Evolutionary conservation across 2,113 vertebrate species (phyloP).

Genomic region (Hiodon tergisus): DNA sequence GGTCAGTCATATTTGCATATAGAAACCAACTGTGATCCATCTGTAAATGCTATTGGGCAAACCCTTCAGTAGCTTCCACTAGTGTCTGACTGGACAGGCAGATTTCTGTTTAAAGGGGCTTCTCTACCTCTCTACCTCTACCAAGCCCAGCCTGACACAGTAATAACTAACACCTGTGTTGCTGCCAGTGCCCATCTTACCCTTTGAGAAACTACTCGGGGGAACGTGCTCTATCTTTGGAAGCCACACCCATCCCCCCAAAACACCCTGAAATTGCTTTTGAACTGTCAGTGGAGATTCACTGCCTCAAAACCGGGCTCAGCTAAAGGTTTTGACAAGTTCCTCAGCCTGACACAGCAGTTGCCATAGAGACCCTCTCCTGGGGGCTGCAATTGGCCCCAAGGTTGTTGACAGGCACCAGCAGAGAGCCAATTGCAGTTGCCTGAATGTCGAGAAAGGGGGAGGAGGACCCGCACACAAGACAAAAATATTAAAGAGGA

Average conservation of each 20-base stretch:
- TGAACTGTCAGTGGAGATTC: conserved; percentile 32
- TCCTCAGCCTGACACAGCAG: conserved; percentile 53
- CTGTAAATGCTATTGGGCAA: background rate
- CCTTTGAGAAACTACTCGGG: background rate
- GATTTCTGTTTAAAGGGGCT: background rate
- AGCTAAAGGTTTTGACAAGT: conserved; percentile 53
- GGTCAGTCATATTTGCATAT: background rate
- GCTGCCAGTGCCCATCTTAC: background rate
- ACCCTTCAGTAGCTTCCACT: background rate
- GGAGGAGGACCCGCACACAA: conserved; percentile 45
- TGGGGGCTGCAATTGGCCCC: conserved; percentile 42
- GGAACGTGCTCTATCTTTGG: background rate
- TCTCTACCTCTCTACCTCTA: background rate
- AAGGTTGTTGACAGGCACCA: conserved; percentile 50
- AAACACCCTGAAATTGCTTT: conserved; percentile 7
- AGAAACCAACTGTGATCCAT: background rate
- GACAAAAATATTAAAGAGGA: conserved; percentile 9
- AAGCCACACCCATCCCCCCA: conserved; percentile 23
- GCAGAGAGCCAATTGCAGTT: conserved; percentile 56
- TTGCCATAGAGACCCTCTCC: conserved; percentile 65
- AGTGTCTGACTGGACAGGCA: background rate
- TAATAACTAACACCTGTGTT: background rate
- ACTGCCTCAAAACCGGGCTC: conserved; percentile 36
- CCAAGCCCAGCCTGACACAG: background rate
- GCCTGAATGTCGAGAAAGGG: conserved; percentile 54